A percentile compares a stretch with the other conserved stretches of the same genome.
These are phyloP conservation scores for Neomorphus geoffroyi DNA, from an alignment of 2,797 vertebrate species.

Conservation along the genomic window DNA sequence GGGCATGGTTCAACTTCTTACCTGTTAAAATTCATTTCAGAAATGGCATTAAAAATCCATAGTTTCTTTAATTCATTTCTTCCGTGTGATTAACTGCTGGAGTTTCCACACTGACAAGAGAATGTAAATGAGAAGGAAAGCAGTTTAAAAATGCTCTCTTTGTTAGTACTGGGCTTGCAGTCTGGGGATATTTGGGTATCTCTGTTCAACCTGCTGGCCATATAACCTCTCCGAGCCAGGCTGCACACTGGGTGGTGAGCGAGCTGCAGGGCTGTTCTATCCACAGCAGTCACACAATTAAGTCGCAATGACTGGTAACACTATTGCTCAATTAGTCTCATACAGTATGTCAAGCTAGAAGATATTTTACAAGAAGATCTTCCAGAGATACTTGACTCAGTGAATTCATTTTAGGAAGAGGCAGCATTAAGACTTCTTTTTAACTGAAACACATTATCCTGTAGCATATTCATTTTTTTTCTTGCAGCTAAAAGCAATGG, in stretches of 20 bases:
- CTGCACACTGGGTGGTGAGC: accelerated
- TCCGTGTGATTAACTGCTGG: background rate
- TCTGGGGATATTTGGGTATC: background rate
- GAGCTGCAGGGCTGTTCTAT: background rate
- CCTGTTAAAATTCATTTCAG: background rate
- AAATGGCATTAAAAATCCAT: background rate
- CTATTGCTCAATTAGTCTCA: constrained; percentile 44
- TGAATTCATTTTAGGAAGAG: background rate
- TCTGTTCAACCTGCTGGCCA: background rate
- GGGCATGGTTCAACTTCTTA: background rate
- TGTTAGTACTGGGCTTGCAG: background rate
- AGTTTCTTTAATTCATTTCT: background rate
- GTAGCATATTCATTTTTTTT: background rate
- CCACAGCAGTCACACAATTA: background rate
- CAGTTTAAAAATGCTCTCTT: background rate
- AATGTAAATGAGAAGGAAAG: background rate
- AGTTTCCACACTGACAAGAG: background rate
- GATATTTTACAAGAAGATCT: constrained; percentile 31
- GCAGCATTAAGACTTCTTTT: background rate
- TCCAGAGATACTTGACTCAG: background rate
- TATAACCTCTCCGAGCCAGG: background rate
- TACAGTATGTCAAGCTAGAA: background rate
- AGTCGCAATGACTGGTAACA: constrained; percentile 24
- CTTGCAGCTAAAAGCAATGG: background rate
- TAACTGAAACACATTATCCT: background rate